These are phyloP conservation scores for Pseudochromis fuscus DNA, from an alignment of 2,797 vertebrate species.

Conservation along the genomic window DNA sequence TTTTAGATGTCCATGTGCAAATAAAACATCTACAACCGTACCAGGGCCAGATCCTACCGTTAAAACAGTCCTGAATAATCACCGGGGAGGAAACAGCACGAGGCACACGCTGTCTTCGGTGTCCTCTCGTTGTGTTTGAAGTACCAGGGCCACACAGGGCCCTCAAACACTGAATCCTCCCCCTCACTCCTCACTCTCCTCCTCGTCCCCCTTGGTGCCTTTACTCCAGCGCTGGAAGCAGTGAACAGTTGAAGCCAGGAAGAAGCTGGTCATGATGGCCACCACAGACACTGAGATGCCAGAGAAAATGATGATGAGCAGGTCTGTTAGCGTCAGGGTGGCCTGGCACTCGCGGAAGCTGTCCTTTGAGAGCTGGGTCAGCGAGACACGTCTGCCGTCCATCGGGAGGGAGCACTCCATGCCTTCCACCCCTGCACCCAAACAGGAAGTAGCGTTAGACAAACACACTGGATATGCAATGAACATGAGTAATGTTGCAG, in stretches of 20 bases:
- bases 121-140: conserved; percentile 41
- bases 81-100: conserved; percentile 49
- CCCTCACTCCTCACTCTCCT: conserved; percentile 92
- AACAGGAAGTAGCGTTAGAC: conserved; percentile 55
- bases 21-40: conserved; percentile 47
- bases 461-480: background rate
- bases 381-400: conserved; percentile 90
- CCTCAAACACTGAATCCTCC: conserved; percentile 25
- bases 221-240: conserved; percentile 98
- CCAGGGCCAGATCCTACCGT: conserved; percentile 41
- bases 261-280: conserved; percentile 97
- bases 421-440: conserved; percentile 88
- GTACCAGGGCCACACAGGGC: conserved; percentile 2
- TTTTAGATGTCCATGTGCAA: conserved; percentile 50
- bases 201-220: conserved; percentile 93
- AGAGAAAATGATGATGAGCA: conserved; percentile 98
- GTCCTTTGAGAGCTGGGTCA: conserved; percentile 94
- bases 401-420: conserved; percentile 95
- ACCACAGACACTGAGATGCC: conserved; percentile 96
- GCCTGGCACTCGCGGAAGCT: conserved; percentile 97
- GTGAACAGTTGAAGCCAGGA: conserved; percentile 96
- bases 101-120: conserved; percentile 28
- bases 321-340: conserved; percentile 94
- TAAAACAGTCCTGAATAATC: conserved; percentile 43
- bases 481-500: conserved; percentile 4